Conservation (phyloP, 2,797 vertebrate genomes). For the Urocyon cinereoargenteus region DNA sequence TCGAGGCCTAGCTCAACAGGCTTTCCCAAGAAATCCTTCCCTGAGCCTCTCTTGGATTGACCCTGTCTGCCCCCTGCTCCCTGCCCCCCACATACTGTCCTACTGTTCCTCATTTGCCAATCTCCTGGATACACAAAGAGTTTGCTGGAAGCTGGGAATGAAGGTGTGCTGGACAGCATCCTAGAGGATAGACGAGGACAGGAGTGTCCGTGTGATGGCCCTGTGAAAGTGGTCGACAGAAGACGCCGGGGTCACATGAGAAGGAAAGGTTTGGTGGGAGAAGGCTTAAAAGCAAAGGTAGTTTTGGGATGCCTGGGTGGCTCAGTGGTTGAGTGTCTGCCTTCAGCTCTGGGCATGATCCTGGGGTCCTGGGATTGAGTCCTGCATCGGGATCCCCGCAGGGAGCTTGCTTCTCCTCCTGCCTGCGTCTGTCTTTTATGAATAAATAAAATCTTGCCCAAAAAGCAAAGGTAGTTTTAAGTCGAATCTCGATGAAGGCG, state of each 20-base stretch:
- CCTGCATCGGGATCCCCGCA: too few species aligned
- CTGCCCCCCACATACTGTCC: not conserved
- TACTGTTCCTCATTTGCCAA: not conserved
- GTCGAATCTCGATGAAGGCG: not conserved
- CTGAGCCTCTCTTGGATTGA: not conserved
- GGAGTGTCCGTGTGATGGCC: rapidly evolving
- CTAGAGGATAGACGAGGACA: not conserved
- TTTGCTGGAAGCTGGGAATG: not conserved
- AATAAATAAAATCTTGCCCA: too few species aligned
- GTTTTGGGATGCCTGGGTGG: not conserved
- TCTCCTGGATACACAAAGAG: not conserved
- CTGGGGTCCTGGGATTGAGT: too few species aligned
- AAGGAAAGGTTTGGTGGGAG: not conserved
- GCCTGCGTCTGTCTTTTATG: too few species aligned
- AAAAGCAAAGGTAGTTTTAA: not conserved
- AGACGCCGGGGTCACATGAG: not conserved
- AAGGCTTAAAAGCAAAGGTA: not conserved
- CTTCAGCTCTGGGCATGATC: too few species aligned
- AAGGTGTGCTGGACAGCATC: too few species aligned
- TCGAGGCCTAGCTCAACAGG: not conserved
- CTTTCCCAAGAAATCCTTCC: not conserved
- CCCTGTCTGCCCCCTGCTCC: not conserved
- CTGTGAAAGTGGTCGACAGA: rapidly evolving
- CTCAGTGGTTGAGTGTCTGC: too few species aligned
- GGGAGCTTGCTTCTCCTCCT: too few species aligned